These are phyloP conservation scores for Orgyia antiqua DNA, from an alignment of 2,888 invertebrate species.

Conservation along the genomic window DNA sequence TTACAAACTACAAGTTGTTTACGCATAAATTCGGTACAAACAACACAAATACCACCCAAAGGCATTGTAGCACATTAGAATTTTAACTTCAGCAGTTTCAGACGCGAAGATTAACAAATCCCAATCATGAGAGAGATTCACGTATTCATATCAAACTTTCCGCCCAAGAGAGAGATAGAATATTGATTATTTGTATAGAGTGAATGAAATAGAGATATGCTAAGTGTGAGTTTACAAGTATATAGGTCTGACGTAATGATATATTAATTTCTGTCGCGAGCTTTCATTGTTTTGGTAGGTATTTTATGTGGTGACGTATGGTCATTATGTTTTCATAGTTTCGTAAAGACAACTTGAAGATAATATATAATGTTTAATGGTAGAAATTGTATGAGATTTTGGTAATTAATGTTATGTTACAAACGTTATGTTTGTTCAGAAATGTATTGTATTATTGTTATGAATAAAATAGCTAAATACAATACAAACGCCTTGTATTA, in stretches of 20 bases:
- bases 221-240: constrained; percentile 44
- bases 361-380: constrained; percentile 62
- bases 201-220: constrained; percentile 31
- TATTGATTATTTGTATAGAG: constrained; percentile 9
- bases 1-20: constrained; percentile 19
- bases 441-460: neutral
- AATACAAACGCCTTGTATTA: too few species aligned
- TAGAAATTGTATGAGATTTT: constrained; percentile 43
- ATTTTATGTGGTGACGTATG: constrained; percentile 73
- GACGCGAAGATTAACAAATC: constrained; percentile 67
- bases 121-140: constrained; percentile 68
- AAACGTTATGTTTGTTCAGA: constrained; percentile 22
- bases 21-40: constrained; percentile 22
- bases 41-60: constrained; percentile 44
- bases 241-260: constrained; percentile 77
- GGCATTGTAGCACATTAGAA: constrained; percentile 61
- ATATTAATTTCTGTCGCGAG: constrained; percentile 76
- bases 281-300: constrained; percentile 74
- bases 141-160: constrained; percentile 61
- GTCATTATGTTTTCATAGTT: constrained; percentile 78
- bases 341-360: constrained; percentile 66
- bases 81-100: constrained; percentile 61
- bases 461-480: neutral
- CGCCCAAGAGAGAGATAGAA: constrained; percentile 40
- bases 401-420: constrained; percentile 49